Base-by-base conservation (phyloP, 2,113 vertebrate species). In the Etheostoma cragini region DNA sequence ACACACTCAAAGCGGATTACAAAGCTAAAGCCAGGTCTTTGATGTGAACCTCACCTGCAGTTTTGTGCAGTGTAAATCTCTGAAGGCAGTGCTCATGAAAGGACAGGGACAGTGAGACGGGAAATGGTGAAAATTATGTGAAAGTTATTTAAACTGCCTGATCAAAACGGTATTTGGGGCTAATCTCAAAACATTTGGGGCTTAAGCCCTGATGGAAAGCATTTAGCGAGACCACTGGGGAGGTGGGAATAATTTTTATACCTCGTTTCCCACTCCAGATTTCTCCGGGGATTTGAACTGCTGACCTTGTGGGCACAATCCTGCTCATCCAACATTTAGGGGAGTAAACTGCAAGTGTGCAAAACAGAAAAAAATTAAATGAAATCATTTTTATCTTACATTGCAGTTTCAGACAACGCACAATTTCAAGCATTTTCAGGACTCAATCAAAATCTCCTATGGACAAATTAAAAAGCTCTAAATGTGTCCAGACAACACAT, bases 151-250 rank as follows among this genome's bases (percentile, higher is more conserved):
- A 47, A 87, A 84, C 38, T 82, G 64, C 38, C 54, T 35, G 76
- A 87, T 90, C 81, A 82, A 88, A 87, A 84, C 26, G 82, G 82
- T 69, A 52, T 65, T 52, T 16, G 2, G 22, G 62, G 70, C 71
- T 92, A 77, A 92, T 89, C 82, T 84, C 38, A 58, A 82, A 84
- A 86, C 81, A 86, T 83, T 85, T 6, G 0, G 19, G 65, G 75
- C 24, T 78, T 76, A 85, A 81, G 52, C 67, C 50, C 54, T 64
- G 88, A 84, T 82, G 76, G 82, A 74, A 84, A 81, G 80, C 81
- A 75, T 68, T 90, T 81, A 77, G 62, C n/a, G 19, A 50, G 81
- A 87, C 79, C 82, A 74, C 72, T 46, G 80, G 65, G 57, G 77
- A 87, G 76, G 76, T 62, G 63, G 70, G 71, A 87, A 68, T 83